These are phyloP conservation scores for Caenorhabditis sp. DNA, from an alignment of 2,888 invertebrate species.

Conservation along the genomic window DNA sequence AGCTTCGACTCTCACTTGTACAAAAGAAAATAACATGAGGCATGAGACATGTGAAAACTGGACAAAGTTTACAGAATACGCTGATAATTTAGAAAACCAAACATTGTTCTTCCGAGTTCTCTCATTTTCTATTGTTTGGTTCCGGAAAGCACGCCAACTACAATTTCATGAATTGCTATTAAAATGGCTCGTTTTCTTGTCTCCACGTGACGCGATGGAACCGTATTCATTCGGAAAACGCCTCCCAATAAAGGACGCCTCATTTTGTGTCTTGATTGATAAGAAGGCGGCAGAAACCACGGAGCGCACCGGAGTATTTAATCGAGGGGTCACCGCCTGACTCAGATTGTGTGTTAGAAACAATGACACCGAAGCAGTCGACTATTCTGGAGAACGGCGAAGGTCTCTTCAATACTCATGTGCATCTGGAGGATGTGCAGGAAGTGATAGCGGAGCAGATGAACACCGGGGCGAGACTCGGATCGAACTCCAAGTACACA, in stretches of 20 bases:
- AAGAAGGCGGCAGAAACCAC: slow-evolving; percentile 44
- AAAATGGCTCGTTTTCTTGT: not conserved
- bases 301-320: slow-evolving; percentile 31
- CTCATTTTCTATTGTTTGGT: not conserved
- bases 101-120: too few species aligned
- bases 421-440: slow-evolving; percentile 42
- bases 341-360: not conserved
- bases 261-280: slow-evolving; percentile 32
- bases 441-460: slow-evolving; percentile 32
- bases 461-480: slow-evolving; percentile 27
- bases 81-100: too few species aligned
- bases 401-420: slow-evolving; percentile 50
- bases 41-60: too few species aligned
- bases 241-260: too few species aligned
- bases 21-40: too few species aligned
- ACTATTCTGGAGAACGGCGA: slow-evolving; percentile 36
- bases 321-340: not conserved
- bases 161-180: not conserved
- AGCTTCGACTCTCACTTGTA: too few species aligned
- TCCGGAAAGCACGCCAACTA: not conserved
- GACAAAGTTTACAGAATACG: not conserved
- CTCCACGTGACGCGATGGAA: not conserved
- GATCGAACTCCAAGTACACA: slow-evolving; percentile 43
- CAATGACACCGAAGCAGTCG: not conserved
- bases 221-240: too few species aligned